Evolutionary conservation across 1,140 invertebrate species (phyloP), one percentile per base, ranked within the genome.

Genomic region (Hycleus cichorii): DNA sequence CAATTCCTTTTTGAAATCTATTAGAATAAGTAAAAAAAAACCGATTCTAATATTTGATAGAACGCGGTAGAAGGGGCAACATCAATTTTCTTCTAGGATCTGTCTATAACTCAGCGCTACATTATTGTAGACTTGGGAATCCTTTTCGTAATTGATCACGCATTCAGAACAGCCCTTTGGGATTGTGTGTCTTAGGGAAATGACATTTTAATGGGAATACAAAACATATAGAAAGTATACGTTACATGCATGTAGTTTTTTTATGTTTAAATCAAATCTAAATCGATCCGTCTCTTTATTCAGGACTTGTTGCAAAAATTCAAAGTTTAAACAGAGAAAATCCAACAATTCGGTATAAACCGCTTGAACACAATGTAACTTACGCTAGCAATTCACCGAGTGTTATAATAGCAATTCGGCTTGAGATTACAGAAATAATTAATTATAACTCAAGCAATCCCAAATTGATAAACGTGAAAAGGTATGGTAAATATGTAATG

Each of bases 141-240:
- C 50, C 50, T 39, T 32, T 1, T 50, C 38, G 45, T 59, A 59
- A 59, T 59, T 59, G 58, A 59, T 59, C 58, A 59, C 58, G 58
- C 40, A 59, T 59, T 49, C 51, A 40, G 50, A 59, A 55, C 49
- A 59, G 50, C 38, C 51, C 44, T 47, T 39, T 46, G 58, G 50
- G 58, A 59, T 54, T 59, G 58, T 38, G 39, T 59, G 58, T 55
- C 43, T 49, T 51, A 55, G 42, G 47, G 44, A 59, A 59, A 59
- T 59, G 58, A 59, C 51, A 59, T 59, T 59, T 59, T 59, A 59
- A 59, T 59, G 50, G 50, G 50, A 46, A 46, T 59, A 54, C 58
- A 59, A 59, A 59, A 59, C 51, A 54, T 54, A 59, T 47, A 38
- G 39, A 49, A 54, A 54, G 50, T 49, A 32, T 40, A 32, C 46